phyloP scores from a whole-genome alignment of 2,888 invertebrate species.

The Drosophila trichaetosa region DNA sequence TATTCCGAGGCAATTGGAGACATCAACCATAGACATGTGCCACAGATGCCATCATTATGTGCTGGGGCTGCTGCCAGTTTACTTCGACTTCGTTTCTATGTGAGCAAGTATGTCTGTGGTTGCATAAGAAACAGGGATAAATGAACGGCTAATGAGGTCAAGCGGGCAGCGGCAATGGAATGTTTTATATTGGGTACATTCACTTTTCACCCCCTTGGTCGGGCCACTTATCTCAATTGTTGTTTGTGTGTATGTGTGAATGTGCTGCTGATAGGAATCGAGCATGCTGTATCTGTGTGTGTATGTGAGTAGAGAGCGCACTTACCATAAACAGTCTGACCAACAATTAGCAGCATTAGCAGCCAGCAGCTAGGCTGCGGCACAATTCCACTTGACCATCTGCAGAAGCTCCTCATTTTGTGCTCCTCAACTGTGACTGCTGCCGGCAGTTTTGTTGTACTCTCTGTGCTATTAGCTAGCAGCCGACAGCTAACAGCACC shows the following conservation, averaged over 20 bases:
- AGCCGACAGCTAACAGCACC: constrained; percentile 20
- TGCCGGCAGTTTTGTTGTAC: constrained; percentile 24
- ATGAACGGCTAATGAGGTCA: constrained; percentile 74
- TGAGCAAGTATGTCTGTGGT: constrained; percentile 22
- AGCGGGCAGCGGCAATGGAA: constrained; percentile 48
- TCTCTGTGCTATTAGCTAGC: constrained; percentile 22
- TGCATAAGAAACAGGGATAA: constrained; percentile 69
- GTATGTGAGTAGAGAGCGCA: constrained; percentile 17
- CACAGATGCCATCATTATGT: constrained; percentile 44
- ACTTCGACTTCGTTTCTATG: not conserved
- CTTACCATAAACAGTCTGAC: constrained; percentile 74
- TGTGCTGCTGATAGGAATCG: constrained; percentile 42
- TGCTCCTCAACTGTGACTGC: constrained; percentile 9
- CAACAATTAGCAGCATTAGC: constrained; percentile 75
- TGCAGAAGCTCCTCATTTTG: constrained; percentile 42
- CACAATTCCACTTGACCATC: constrained; percentile 39
- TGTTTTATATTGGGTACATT: constrained; percentile 56
- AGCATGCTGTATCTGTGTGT: not conserved
- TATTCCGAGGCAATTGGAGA: constrained; percentile 55
- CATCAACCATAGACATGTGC: constrained; percentile 51
- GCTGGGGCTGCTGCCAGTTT: constrained; percentile 7
- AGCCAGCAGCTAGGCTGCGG: constrained; percentile 55
- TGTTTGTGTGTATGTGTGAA: constrained; percentile 7
- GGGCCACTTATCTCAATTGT: constrained; percentile 63
- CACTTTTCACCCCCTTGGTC: constrained; percentile 38